These are phyloP conservation scores for Octodon degus DNA, from an alignment of 2,113 vertebrate species.

Conservation along the genomic window DNA sequence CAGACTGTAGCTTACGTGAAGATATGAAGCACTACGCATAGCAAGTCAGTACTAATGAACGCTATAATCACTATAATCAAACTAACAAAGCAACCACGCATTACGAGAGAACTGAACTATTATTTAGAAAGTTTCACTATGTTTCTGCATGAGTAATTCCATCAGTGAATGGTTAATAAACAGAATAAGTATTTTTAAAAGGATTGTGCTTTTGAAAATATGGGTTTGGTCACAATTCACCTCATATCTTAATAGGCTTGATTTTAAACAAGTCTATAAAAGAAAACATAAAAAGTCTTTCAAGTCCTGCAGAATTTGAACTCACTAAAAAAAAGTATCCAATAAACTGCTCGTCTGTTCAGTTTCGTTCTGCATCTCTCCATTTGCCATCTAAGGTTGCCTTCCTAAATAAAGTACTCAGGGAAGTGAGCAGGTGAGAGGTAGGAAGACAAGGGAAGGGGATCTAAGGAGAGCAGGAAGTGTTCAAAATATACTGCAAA, in stretches of 20 bases:
- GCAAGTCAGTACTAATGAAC: conserved; percentile 82
- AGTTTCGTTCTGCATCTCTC: neutral
- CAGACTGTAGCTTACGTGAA: conserved; percentile 77
- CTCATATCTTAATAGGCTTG: neutral
- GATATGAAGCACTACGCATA: conserved; percentile 78
- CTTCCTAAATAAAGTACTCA: neutral
- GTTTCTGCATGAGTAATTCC: conserved; percentile 78
- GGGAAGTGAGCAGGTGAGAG: neutral
- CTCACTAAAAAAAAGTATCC: neutral
- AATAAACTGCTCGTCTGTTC: neutral
- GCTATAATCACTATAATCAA: conserved; percentile 84
- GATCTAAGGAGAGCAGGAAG: neutral
- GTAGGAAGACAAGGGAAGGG: rapidly evolving
- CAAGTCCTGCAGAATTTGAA: conserved; percentile 26
- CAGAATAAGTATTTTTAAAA: conserved; percentile 43
- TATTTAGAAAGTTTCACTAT: conserved; percentile 78
- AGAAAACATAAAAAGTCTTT: neutral
- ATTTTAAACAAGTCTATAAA: neutral
- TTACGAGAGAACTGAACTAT: conserved; percentile 78
- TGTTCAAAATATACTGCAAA: neutral
- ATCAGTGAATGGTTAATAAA: conserved; percentile 78
- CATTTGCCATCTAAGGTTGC: neutral
- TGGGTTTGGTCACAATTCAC: neutral
- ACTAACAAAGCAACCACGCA: conserved; percentile 84
- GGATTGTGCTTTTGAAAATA: conserved; percentile 12